Conservation (phyloP, 2,888 invertebrate genomes). For the Cinara cedri region DNA sequence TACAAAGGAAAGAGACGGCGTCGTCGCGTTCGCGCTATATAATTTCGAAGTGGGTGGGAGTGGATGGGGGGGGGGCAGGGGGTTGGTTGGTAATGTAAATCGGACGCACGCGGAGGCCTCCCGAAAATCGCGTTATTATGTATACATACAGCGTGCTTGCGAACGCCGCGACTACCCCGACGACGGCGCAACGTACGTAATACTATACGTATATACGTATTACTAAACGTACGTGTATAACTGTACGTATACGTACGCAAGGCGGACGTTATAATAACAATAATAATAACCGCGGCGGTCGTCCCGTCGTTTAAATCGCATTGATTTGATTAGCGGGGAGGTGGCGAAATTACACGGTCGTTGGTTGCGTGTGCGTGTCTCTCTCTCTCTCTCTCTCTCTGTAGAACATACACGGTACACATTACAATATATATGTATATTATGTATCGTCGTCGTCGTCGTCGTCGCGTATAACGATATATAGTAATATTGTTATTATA, state of each 20-base stretch:
- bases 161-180: constrained; percentile 14
- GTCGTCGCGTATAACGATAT: background rate
- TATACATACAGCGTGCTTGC: background rate
- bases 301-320: constrained; percentile 22
- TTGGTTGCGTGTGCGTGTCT: constrained; percentile 49
- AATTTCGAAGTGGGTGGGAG: too few species aligned
- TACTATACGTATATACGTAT: background rate
- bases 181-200: too few species aligned
- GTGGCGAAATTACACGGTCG: constrained; percentile 56
- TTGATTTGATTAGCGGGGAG: constrained; percentile 54
- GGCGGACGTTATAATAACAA: background rate
- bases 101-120: background rate
- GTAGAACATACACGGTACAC: background rate
- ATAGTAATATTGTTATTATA: too few species aligned
- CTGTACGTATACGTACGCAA: background rate
- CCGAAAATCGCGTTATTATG: background rate
- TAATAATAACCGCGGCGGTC: background rate
- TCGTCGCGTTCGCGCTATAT: constrained; percentile 25
- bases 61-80: too few species aligned
- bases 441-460: constrained; percentile 1
- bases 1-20: background rate
- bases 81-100: too few species aligned
- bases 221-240: background rate
- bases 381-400: background rate
- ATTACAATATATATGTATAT: background rate